Base-by-base conservation (phyloP, 2,888 invertebrate genomes). In the Drepana falcataria region DNA sequence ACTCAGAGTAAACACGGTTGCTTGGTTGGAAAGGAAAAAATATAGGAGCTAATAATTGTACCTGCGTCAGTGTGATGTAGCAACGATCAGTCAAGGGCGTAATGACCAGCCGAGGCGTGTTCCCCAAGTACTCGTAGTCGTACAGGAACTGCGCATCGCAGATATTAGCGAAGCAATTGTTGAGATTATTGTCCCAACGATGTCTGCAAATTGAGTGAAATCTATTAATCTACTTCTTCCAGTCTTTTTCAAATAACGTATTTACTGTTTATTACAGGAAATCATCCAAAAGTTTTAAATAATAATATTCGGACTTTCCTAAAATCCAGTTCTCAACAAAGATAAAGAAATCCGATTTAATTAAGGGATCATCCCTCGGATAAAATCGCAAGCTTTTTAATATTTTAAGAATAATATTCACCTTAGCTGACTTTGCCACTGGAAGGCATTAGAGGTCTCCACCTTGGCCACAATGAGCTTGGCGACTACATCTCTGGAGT, bases 31-130 rank as follows among this genome's bases (percentile, higher is more conserved):
- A 21, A 21, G 21, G 21, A 21, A 21, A 21, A 21, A 21, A 21
- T 0, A 21, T 21, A 21, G 21, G 21, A 21, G 21, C 21, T 21
- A 21, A 21, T 21, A 21, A 21, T 21, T 21, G 54, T 69, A 94
- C 94, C 92, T 97, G 96, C 0, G 98, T 98, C 57, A 98, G 84
- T 0, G 98, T 98, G 60, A 98, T 98, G 83, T 98, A 98, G 80
- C 98, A 98, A 61, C 98, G 94, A 91, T 98, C 98, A 40, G 98
- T 98, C 48, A 98, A 86, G 0, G 98, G 98, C 2, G 98, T 98
- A 70, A 98, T 98, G 37, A 98, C 98, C 54, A 98, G 93, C 58
- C 98, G 93, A 0, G 98, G 96, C 1, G 97, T 97, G 80, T 98
- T 98, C 2, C 98, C 98, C 60, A 98, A 91, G 83, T 98, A 99